Evolutionary conservation across 2,113 vertebrate genomes (phyloP).

Genomic region (Naja naja): DNA sequence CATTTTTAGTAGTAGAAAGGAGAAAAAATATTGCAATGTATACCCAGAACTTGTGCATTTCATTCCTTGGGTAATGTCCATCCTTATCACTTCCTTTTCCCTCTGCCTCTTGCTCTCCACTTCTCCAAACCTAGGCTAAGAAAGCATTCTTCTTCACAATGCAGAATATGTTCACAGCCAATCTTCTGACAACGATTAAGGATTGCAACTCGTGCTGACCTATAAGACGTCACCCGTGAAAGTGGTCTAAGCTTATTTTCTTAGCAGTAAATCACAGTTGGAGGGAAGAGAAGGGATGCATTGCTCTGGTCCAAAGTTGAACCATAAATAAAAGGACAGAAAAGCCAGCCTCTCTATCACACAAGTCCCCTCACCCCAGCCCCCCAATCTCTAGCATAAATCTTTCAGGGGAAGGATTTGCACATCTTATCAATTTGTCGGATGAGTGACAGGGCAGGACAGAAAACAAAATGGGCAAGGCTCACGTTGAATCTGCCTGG

Average conservation of each 20-base stretch:
- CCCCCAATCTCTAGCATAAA: background rate
- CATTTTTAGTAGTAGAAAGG: background rate
- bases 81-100: background rate
- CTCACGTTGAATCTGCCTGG: background rate
- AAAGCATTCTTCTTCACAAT: background rate
- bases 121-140: background rate
- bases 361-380: background rate
- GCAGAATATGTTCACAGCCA: background rate
- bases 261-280: conserved; percentile 11
- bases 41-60: background rate
- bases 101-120: background rate
- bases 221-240: background rate
- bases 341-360: background rate
- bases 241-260: background rate
- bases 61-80: background rate
- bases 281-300: too few relatives aligned
- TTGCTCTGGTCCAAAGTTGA: background rate
- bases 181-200: background rate
- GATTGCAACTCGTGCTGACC: background rate
- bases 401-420: background rate
- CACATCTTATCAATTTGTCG: background rate
- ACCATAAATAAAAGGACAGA: conserved; percentile 19
- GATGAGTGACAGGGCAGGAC: background rate
- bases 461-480: rapidly evolving
- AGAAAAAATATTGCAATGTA: background rate